Percentiles rank a stretch among this genome's conserved stretches.
phyloP scores from a whole-genome alignment of 2,888 invertebrate species.

The Melinopterus prodromus region DNA sequence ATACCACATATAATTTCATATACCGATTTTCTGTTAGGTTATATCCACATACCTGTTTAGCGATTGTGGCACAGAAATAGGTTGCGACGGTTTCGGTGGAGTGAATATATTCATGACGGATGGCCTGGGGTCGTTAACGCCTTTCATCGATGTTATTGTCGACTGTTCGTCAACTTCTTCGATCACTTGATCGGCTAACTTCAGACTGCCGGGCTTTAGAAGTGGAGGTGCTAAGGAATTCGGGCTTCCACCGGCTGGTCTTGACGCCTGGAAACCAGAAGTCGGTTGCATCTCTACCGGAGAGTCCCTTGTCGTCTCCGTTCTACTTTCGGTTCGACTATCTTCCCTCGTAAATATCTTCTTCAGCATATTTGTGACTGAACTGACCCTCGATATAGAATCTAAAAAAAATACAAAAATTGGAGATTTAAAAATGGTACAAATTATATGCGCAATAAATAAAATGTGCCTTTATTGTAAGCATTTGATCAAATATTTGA shows the following conservation, averaged over 20 bases:
- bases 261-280: slow-evolving; percentile 43
- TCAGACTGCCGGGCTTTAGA: slow-evolving; percentile 59
- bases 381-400: slow-evolving; percentile 75
- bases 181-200: slow-evolving; percentile 75
- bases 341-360: slow-evolving; percentile 82
- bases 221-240: not conserved
- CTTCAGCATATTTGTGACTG: slow-evolving; percentile 81
- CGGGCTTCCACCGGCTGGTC: slow-evolving; percentile 49
- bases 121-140: slow-evolving; percentile 66
- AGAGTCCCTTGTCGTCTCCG: slow-evolving; percentile 56
- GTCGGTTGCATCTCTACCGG: slow-evolving; percentile 40
- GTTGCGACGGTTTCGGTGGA: slow-evolving; percentile 56
- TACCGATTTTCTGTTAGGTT: not conserved
- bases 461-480: no score
- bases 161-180: slow-evolving; percentile 84
- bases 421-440: not conserved
- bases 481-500: no score
- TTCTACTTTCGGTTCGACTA: slow-evolving; percentile 56
- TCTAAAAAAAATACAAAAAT: slow-evolving; percentile 52
- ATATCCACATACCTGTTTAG: slow-evolving; percentile 43
- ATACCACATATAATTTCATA: not conserved
- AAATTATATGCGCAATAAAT: not conserved
- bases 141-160: slow-evolving; percentile 77
- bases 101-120: slow-evolving; percentile 71
- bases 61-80: slow-evolving; percentile 62